A percentile compares a stretch with the other conserved stretches of the same genome.
phyloP scores from a whole-genome alignment of 2,888 invertebrate genomes.

The Aproaerema taeniolella region DNA sequence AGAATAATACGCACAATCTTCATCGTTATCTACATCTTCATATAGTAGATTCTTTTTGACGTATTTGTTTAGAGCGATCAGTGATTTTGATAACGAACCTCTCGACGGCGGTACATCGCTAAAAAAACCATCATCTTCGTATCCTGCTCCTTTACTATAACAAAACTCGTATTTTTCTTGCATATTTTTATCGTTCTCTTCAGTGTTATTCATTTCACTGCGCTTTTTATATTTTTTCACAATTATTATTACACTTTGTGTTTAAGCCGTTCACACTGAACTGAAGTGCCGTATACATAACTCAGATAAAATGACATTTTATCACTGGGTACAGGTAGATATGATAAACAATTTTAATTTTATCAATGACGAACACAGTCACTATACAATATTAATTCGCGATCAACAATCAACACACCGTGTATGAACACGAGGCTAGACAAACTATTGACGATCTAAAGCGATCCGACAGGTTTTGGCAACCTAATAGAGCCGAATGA shows the following conservation, averaged over 20 bases:
- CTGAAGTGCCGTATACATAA: conserved; percentile 35
- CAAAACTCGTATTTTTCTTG: no score
- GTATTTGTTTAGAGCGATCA: conserved; percentile 61
- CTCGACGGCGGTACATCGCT: conserved; percentile 53
- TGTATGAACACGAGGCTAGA: conserved; percentile 44
- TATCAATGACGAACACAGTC: neutral
- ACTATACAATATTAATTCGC: conserved; percentile 14
- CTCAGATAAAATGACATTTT: conserved; percentile 45
- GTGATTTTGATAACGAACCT: conserved; percentile 57
- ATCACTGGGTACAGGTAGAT: conserved; percentile 33
- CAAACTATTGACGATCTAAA: conserved; percentile 62
- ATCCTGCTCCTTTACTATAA: conserved; percentile 27
- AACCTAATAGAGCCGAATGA: conserved; percentile 50
- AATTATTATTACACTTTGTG: neutral
- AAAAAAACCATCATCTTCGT: conserved; percentile 59
- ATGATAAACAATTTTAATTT: neutral
- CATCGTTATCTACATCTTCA: conserved; percentile 39
- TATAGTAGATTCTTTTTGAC: conserved; percentile 63
- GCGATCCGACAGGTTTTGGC: conserved; percentile 59
- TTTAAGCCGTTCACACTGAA: conserved; percentile 32
- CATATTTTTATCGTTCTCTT: no score
- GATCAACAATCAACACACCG: conserved; percentile 35
- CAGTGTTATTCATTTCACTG: conserved; percentile 37
- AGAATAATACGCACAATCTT: conserved; percentile 59
- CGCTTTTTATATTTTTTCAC: neutral